Percentiles rank a stretch among this genome's conserved stretches.
These are phyloP conservation scores for Eriocheir sinensis DNA, from an alignment of 1,140 invertebrate species.

Conservation along the genomic window DNA sequence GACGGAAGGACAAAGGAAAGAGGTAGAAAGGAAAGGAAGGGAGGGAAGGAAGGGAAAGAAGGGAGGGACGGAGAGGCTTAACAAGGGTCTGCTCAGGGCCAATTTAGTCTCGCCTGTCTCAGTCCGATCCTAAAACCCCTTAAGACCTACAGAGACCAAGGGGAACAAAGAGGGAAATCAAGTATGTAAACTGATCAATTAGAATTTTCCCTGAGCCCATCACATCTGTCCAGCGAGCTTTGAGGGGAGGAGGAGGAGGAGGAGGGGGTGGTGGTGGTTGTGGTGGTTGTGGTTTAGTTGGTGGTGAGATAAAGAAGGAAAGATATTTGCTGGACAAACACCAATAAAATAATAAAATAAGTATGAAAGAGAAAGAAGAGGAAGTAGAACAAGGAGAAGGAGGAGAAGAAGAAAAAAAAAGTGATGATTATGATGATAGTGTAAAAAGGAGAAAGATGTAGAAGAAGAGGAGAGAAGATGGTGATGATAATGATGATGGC, in stretches of 20 bases:
- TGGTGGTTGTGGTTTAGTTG: no score
- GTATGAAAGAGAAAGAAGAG: neutral
- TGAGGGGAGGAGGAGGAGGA: neutral
- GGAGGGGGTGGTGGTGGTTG: neutral
- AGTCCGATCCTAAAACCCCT: neutral
- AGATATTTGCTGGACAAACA: no score
- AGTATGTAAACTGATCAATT: constrained; percentile 26
- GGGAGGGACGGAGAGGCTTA: neutral
- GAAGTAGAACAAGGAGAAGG: neutral
- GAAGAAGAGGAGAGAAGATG: neutral
- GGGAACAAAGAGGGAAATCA: neutral
- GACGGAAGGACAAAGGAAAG: no score
- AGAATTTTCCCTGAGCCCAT: neutral
- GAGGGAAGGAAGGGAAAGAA: neutral
- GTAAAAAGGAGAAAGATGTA: neutral
- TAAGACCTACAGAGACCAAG: neutral
- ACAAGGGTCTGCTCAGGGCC: no score
- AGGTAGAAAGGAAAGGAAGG: no score
- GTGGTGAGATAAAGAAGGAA: no score
- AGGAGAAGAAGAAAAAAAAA: neutral
- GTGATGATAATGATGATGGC: neutral
- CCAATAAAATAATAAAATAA: no score
- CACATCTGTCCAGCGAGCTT: neutral
- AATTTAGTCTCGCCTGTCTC: neutral
- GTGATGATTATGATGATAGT: neutral